Conservation (phyloP, 2,113 vertebrate species). For the Eubucco bourcierii region DNA sequence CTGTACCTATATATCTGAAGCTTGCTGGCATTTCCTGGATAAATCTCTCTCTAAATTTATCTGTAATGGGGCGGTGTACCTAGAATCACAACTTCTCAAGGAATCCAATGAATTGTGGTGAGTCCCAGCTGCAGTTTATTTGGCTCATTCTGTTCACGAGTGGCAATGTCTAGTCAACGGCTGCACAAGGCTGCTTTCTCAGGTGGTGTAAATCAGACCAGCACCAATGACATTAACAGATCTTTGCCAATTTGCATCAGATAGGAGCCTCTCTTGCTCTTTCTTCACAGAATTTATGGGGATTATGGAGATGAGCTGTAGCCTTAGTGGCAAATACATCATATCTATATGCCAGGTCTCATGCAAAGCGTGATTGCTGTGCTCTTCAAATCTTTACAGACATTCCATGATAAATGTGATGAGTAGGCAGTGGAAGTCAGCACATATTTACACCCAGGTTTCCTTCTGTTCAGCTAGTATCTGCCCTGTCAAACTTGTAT, state of each 20-base stretch:
- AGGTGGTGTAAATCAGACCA: constrained; percentile 31
- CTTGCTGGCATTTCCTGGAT: background rate
- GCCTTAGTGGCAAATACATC: constrained; percentile 60
- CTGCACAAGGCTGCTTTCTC: background rate
- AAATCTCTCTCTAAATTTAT: constrained; percentile 4
- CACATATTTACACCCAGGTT: background rate
- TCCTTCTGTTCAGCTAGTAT: background rate
- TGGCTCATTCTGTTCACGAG: background rate
- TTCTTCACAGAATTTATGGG: constrained; percentile 67
- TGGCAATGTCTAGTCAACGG: background rate
- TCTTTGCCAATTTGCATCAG: constrained; percentile 31
- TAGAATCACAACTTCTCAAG: background rate
- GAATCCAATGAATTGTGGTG: background rate
- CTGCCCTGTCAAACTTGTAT: background rate
- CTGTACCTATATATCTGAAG: background rate
- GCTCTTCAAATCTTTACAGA: constrained; percentile 43
- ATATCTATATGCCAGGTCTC: constrained; percentile 64
- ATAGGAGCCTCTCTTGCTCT: constrained; percentile 25
- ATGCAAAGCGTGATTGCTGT: constrained; percentile 29
- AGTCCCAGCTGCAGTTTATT: background rate
- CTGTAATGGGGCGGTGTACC: background rate
- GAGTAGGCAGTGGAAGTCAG: constrained; percentile 1
- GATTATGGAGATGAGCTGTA: constrained; percentile 70
- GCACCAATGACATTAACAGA: background rate
- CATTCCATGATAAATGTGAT: constrained; percentile 44